Evolutionary conservation across 1,140 invertebrate genomes (phyloP).

Genomic region (Hyposmocoma kahamanoa): DNA sequence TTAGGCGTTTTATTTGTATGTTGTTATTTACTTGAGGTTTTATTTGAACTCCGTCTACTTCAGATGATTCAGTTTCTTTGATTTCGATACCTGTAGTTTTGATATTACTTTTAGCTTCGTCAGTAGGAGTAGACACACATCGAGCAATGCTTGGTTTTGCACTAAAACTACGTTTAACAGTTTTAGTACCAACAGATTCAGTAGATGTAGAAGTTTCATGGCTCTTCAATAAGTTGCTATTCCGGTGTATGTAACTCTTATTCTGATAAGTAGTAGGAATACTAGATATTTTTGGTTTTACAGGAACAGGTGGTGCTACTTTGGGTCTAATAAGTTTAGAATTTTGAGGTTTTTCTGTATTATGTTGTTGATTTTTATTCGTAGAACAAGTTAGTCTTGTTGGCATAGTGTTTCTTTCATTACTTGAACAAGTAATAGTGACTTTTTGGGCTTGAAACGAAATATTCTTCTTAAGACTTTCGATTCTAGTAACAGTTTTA

Average conservation of each 20-base stretch:
- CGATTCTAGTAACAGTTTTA: conserved; percentile 41
- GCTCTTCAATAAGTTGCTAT: conserved; percentile 26
- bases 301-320: conserved; percentile 62
- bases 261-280: conserved; percentile 27
- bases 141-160: conserved; percentile 29
- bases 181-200: conserved; percentile 39
- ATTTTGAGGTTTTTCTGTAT: conserved; percentile 10
- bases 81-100: conserved; percentile 14
- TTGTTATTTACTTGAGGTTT: conserved; percentile 35
- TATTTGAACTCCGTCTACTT: conserved; percentile 10
- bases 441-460: conserved; percentile 39
- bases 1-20: conserved; percentile 63
- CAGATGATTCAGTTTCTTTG: conserved; percentile 10
- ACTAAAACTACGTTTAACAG: conserved; percentile 39
- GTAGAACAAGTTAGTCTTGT: conserved; percentile 27
- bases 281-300: conserved; percentile 59
- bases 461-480: conserved; percentile 42
- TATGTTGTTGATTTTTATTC: conserved; percentile 23
- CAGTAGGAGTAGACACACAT: conserved; percentile 34
- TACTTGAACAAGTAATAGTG: conserved; percentile 25
- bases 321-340: conserved; percentile 22
- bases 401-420: conserved; percentile 31
- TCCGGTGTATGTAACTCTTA: conserved; percentile 23
- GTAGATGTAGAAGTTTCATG: conserved; percentile 31
- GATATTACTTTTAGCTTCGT: conserved; percentile 18